Conservation (phyloP, 2,797 vertebrate species). For the Pseudochirops cupreus region DNA sequence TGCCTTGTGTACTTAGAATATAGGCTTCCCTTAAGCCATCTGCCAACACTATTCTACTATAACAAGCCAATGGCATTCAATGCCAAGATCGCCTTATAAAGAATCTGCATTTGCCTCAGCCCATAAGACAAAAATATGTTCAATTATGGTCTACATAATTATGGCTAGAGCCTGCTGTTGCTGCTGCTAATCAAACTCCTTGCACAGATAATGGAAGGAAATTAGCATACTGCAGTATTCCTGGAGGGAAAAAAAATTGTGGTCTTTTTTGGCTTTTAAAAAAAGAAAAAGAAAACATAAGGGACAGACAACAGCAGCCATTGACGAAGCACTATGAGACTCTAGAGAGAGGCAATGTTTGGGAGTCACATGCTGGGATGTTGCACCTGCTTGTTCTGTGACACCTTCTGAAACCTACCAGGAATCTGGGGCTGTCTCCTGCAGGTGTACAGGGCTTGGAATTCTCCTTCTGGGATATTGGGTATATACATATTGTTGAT, state of each 20-base stretch:
- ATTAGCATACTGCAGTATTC: constrained; percentile 40
- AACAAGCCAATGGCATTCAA: constrained; percentile 62
- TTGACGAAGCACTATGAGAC: not conserved
- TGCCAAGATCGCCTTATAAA: constrained; percentile 65
- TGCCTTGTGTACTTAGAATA: constrained; percentile 61
- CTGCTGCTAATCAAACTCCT: constrained; percentile 47
- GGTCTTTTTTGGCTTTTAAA: constrained; percentile 65
- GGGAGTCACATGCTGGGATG: not conserved
- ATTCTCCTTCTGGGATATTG: not conserved
- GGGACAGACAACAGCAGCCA: not conserved
- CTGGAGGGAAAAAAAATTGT: constrained; percentile 57
- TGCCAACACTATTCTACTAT: constrained; percentile 63
- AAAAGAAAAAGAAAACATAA: not conserved
- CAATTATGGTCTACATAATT: constrained; percentile 76
- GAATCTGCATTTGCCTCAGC: constrained; percentile 67
- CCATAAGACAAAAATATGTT: constrained; percentile 73
- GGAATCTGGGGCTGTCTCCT: not conserved
- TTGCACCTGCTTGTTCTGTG: not conserved
- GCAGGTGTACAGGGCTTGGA: not conserved
- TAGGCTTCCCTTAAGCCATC: constrained; percentile 64
- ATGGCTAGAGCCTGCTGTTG: constrained; percentile 57
- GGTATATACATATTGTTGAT: not conserved
- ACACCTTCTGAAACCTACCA: not conserved
- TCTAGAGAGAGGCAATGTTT: not conserved
- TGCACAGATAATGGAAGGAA: constrained; percentile 66